A percentile compares a stretch with the other conserved stretches of the same genome.
Evolutionary conservation across 2,888 invertebrate genomes (phyloP).

Genomic region (Stenolophus ochropezus): DNA sequence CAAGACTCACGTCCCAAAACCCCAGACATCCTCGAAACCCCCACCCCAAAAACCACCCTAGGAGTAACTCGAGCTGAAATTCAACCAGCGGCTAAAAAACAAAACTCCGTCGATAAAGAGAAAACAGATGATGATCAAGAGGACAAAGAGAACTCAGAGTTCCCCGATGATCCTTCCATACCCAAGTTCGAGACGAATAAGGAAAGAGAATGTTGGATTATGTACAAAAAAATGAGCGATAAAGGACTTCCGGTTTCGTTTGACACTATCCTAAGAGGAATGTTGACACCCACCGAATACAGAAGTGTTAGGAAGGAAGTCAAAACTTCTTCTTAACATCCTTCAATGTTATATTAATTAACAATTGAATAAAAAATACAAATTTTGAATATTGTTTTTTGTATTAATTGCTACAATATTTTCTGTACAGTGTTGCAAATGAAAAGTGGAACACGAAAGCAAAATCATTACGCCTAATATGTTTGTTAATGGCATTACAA

Average conservation of each 20-base stretch:
- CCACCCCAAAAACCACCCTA: not conserved
- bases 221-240: conserved; percentile 81
- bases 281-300: conserved; percentile 84
- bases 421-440: too few species aligned
- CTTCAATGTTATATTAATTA: too few species aligned
- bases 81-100: not conserved
- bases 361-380: too few species aligned
- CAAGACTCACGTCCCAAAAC: conserved; percentile 4
- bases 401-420: too few species aligned
- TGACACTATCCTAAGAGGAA: conserved; percentile 82
- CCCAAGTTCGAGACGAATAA: conserved; percentile 68
- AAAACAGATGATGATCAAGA: not conserved
- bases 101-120: conserved; percentile 13
- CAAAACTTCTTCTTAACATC: conserved; percentile 25
- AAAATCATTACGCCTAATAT: too few species aligned
- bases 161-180: conserved; percentile 51
- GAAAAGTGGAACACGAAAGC: too few species aligned
- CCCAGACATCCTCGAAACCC: not conserved
- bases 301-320: conserved; percentile 76
- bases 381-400: too few species aligned
- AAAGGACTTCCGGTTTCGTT: conserved; percentile 81
- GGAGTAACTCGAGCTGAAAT: conserved; percentile 39
- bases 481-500: too few species aligned
- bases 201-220: conserved; percentile 79
- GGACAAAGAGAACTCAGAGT: conserved; percentile 24